These are phyloP conservation scores for Chrosomus eos DNA, from an alignment of 2,797 vertebrate genomes.

Conservation along the genomic window DNA sequence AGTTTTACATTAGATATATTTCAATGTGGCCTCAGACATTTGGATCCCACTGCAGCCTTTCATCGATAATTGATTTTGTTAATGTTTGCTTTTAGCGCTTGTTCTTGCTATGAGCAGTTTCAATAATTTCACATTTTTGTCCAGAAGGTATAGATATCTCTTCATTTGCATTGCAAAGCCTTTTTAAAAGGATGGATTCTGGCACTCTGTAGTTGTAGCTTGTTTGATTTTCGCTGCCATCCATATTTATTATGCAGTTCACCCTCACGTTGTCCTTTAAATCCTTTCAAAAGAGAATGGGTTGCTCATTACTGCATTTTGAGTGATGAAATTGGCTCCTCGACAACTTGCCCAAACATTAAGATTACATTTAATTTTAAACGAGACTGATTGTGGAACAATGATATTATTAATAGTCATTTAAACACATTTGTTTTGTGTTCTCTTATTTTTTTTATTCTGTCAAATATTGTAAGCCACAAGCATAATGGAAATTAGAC, in stretches of 20 bases:
- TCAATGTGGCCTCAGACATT: background rate
- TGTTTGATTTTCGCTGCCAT: background rate
- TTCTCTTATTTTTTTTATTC: background rate
- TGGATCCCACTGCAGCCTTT: background rate
- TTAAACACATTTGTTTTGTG: background rate
- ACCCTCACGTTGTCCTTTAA: constrained; percentile 14
- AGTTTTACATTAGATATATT: background rate
- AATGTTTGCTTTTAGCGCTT: background rate
- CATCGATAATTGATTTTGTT: background rate
- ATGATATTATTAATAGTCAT: background rate
- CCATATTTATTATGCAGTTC: background rate
- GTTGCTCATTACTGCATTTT: background rate
- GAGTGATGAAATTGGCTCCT: background rate
- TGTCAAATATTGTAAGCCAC: background rate
- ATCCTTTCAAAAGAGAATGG: background rate
- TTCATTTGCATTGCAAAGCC: constrained; percentile 27
- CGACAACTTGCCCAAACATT: background rate
- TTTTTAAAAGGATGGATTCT: background rate
- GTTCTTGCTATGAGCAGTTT: background rate
- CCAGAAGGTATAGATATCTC: constrained; percentile 6
- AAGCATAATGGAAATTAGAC: background rate
- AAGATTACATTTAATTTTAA: background rate
- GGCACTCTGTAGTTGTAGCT: background rate
- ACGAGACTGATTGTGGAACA: background rate
- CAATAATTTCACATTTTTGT: constrained; percentile 16